phyloP scores from a whole-genome alignment of 2,797 vertebrate species.

The Xyrichtys novacula region DNA sequence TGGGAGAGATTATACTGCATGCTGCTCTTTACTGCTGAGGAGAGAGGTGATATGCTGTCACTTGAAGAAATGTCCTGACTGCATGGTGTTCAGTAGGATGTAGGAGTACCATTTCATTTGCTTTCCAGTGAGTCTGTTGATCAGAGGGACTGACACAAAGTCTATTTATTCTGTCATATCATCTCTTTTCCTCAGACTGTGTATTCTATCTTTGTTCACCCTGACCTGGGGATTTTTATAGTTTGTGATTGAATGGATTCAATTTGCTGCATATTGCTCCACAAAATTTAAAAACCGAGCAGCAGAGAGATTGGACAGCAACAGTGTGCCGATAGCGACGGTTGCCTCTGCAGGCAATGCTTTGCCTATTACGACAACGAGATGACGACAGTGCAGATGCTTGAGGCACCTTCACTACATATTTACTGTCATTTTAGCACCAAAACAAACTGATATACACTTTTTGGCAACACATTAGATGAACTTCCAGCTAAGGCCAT shows the following conservation, averaged over 20 bases:
- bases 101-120: conserved; percentile 44
- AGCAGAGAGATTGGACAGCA: conserved; percentile 34
- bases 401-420: conserved; percentile 26
- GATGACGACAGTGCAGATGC: conserved; percentile 22
- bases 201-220: conserved; percentile 11
- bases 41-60: conserved; percentile 23
- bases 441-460: conserved; percentile 13
- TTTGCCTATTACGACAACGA: conserved; percentile 40
- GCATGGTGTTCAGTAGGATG: conserved; percentile 32
- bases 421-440: conserved; percentile 12
- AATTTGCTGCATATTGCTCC: conserved; percentile 52
- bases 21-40: conserved; percentile 21
- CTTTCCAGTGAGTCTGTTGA: conserved; percentile 21
- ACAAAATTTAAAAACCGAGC: conserved; percentile 47
- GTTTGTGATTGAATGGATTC: conserved; percentile 58
- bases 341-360: conserved; percentile 28
- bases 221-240: conserved; percentile 25
- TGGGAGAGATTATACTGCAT: conserved; percentile 30
- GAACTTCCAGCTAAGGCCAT: conserved; percentile 15
- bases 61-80: conserved; percentile 33
- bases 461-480: conserved; percentile 21
- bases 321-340: conserved; percentile 7
- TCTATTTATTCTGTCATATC: conserved; percentile 48
- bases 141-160: conserved; percentile 35
- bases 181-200: conserved; percentile 15